Conservation (phyloP, 2,113 vertebrate species). For the Festucalex cinctus region DNA sequence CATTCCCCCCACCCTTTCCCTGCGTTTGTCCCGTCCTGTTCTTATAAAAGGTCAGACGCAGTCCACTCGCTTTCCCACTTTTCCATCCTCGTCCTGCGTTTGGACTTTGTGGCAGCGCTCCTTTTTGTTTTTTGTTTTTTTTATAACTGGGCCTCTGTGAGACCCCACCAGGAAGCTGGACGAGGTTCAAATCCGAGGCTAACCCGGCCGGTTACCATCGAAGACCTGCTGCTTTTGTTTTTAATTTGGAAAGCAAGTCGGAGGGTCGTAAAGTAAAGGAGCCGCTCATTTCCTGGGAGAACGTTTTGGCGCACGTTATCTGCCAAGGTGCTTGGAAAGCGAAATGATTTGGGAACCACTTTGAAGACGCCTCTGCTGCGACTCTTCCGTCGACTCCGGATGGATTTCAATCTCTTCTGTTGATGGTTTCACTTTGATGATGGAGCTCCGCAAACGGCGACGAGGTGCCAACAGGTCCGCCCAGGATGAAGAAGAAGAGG, state of each 20-base stretch:
- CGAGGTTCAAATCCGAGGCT: not conserved
- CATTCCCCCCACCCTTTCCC: constrained; percentile 11
- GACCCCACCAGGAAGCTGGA: not conserved
- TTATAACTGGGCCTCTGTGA: too few relatives aligned
- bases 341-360: constrained; percentile 61
- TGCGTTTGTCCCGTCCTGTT: constrained; percentile 43
- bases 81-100: constrained; percentile 25
- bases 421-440: constrained; percentile 21
- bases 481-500: not conserved
- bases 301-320: constrained; percentile 48
- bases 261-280: constrained; percentile 42
- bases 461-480: constrained; percentile 6
- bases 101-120: constrained; percentile 40
- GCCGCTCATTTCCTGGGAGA: constrained; percentile 47
- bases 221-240: not conserved
- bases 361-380: constrained; percentile 32
- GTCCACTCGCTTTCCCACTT: constrained; percentile 39
- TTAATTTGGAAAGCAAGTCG: not conserved
- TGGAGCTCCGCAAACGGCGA: constrained; percentile 61
- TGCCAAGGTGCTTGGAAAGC: constrained; percentile 53
- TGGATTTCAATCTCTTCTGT: constrained; percentile 42
- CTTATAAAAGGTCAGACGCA: constrained; percentile 65
- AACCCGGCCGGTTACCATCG: not conserved
- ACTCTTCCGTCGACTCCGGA: constrained; percentile 16
- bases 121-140: constrained; percentile 18